Percentiles rank a stretch among this genome's conserved stretches.
Conservation (phyloP, 2,888 invertebrate species). For the Arge pagana region DNA sequence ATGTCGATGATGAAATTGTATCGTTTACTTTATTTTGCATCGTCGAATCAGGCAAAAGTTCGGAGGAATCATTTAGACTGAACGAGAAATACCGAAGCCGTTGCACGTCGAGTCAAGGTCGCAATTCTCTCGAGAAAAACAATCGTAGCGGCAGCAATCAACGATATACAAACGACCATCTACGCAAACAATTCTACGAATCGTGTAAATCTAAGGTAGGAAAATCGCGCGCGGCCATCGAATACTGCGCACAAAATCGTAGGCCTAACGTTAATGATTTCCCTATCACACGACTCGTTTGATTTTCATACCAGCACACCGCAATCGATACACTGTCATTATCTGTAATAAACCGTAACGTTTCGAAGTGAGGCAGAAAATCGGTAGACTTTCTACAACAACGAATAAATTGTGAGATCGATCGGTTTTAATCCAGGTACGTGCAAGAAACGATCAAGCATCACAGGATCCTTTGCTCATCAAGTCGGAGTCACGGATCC, state of each 20-base stretch:
- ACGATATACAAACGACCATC: constrained; percentile 3
- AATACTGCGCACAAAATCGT: too few species aligned
- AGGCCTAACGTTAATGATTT: neutral
- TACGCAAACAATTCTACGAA: constrained; percentile 11
- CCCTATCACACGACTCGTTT: neutral
- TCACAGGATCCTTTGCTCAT: constrained; percentile 29
- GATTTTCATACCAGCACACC: neutral
- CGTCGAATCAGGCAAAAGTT: constrained; percentile 3
- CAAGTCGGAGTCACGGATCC: constrained; percentile 37
- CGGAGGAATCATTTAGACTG: constrained; percentile 9
- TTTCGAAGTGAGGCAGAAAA: neutral
- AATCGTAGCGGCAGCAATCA: constrained; percentile 5
- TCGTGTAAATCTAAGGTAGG: constrained; percentile 12
- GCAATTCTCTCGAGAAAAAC: neutral
- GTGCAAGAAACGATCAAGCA: constrained; percentile 10
- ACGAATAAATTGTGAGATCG: neutral
- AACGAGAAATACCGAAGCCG: constrained; percentile 7
- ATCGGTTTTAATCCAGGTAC: constrained; percentile 12
- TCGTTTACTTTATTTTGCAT: neutral
- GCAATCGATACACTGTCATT: neutral
- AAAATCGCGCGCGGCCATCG: neutral
- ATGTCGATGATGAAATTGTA: neutral
- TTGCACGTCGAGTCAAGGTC: neutral
- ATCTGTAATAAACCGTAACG: neutral
- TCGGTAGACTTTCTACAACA: neutral